Evolutionary conservation across 1,140 invertebrate genomes (phyloP).

Genomic region (Acromyrmex echinatior): DNA sequence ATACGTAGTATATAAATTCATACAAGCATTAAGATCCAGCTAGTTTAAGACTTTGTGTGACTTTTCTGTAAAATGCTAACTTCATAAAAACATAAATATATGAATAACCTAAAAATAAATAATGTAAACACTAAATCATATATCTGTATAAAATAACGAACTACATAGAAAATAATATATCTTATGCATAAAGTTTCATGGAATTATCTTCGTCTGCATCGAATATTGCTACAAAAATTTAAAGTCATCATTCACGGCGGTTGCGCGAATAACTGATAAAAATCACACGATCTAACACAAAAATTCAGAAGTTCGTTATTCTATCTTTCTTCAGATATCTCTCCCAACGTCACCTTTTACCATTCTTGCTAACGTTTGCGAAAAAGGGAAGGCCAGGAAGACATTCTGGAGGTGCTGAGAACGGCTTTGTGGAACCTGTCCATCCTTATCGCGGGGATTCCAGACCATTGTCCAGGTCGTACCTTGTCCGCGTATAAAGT

Average conservation of each 20-base stretch:
- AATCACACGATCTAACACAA: constrained; percentile 8
- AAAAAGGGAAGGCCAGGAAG: constrained; percentile 22
- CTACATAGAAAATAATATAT: not conserved
- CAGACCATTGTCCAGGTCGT: constrained; percentile 81
- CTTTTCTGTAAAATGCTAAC: not conserved
- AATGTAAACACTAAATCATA: not conserved
- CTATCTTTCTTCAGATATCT: constrained; percentile 21
- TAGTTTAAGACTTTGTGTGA: too few species aligned
- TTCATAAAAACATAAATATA: not conserved
- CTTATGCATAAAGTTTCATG: not conserved
- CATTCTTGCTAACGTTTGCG: constrained; percentile 38
- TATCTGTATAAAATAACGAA: not conserved
- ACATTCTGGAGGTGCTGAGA: constrained; percentile 21
- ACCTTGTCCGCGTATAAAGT: constrained; percentile 66
- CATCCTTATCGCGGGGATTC: constrained; percentile 85
- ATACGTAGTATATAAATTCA: too few species aligned
- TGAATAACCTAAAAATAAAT: not conserved
- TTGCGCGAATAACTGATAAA: not conserved
- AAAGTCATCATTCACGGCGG: too few species aligned
- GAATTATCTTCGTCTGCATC: not conserved
- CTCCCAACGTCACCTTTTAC: not conserved
- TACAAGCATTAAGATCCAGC: too few species aligned
- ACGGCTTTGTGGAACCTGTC: constrained; percentile 73
- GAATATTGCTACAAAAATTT: not conserved
- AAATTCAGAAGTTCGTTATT: constrained; percentile 54